Evolutionary conservation across 1,140 invertebrate species (phyloP), one percentile per base, ranked within the genome.

Genomic region (Penaeus indicus): DNA sequence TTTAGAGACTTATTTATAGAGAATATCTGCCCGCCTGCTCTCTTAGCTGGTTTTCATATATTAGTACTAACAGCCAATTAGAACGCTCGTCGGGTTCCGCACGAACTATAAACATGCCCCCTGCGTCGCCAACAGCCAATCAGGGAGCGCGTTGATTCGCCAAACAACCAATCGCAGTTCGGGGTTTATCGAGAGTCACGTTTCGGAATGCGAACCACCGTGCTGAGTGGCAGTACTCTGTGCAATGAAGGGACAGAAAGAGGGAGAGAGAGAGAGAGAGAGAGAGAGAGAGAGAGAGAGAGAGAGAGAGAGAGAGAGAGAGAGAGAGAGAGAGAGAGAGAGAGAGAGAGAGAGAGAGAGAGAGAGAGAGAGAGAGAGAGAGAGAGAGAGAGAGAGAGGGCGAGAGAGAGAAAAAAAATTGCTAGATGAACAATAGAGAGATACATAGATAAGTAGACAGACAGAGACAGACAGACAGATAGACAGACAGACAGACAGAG

Each of bases 11-110:
- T 75, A 38, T 75, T 75, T 75, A 75, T 75, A 27, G 72, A 75
- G 72, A 75, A 75, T 75, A 75, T 75, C 72, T 75, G 72, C 72
- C 18, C 72, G 27, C 72, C 42, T 38, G 27, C n/a, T 75, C 72
- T 75, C 72, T 75, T 38, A 21, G 72, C 27, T 75, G 72, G 72
- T 75, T 75, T 75, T 75, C 72, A 75, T 75, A 75, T 75, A 75
- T 75, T 75, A 75, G 72, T 27, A 75, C 72, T 75, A 38, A 75
- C 72, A 75, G 72, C 72, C 72, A 75, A 75, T 75, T 75, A 75
- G 72, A 75, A 75, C 21, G 27, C 72, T 75, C 27, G 72, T 75
- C 42, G 72, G 72, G 21, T 38, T 38, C 8, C 25, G 13, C 72
- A 75, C 25, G 11, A 75, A 19, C 72, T n/a, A 32, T 75, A 75